Conservation (phyloP, 2,113 vertebrate genomes). For the Circaetus gallicus region DNA sequence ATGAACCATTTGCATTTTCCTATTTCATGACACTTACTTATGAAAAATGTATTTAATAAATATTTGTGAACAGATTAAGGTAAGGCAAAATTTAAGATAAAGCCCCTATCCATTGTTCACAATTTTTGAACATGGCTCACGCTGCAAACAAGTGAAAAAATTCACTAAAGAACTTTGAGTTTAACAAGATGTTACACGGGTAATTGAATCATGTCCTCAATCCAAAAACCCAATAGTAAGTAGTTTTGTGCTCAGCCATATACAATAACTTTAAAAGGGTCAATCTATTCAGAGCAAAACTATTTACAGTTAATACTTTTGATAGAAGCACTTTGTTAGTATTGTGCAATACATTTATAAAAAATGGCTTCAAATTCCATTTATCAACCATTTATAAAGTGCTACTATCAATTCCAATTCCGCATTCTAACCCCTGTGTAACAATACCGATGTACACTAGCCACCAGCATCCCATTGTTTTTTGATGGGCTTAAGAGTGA, state of each 20-base stretch:
- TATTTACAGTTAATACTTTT: constrained; percentile 70
- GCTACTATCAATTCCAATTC: constrained; percentile 71
- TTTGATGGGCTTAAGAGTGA: constrained; percentile 53
- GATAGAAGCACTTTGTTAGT: constrained; percentile 78
- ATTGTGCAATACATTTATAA: constrained; percentile 75
- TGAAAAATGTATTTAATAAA: constrained; percentile 81
- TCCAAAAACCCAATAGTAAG: constrained; percentile 71
- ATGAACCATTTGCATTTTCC: constrained; percentile 73
- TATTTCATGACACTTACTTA: constrained; percentile 74
- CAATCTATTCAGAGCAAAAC: constrained; percentile 60
- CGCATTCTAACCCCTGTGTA: constrained; percentile 40
- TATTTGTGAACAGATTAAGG: constrained; percentile 77
- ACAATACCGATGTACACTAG: not conserved
- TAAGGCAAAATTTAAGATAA: constrained; percentile 80
- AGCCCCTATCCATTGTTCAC: constrained; percentile 68
- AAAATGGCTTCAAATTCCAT: constrained; percentile 80
- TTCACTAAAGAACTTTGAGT: constrained; percentile 58
- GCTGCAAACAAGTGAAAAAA: constrained; percentile 68
- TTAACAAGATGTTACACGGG: constrained; percentile 45
- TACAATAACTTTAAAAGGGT: constrained; percentile 62
- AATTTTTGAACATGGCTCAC: constrained; percentile 69
- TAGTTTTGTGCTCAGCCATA: constrained; percentile 69
- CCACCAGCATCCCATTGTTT: constrained; percentile 35
- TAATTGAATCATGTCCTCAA: constrained; percentile 62
- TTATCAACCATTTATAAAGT: constrained; percentile 80